Percentiles rank a stretch among this genome's conserved stretches.
These are phyloP conservation scores for Epinephelus coioides DNA, from an alignment of 2,797 vertebrate species.

Conservation along the genomic window DNA sequence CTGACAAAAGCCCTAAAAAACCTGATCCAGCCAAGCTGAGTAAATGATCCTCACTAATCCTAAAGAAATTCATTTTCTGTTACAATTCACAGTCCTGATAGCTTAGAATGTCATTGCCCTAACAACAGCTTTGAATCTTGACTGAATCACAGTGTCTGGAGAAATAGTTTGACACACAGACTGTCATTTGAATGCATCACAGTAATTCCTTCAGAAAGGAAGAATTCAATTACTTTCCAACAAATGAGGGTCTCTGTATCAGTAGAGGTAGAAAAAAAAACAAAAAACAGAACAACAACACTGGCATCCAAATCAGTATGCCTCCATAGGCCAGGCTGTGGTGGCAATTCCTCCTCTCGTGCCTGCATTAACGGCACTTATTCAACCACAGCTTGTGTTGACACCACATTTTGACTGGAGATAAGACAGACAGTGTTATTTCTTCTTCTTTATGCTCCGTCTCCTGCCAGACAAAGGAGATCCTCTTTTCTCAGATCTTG, in stretches of 20 bases:
- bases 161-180: neutral
- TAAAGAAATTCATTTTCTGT: neutral
- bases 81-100: neutral
- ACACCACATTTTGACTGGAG: slow-evolving; percentile 34
- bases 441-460: neutral
- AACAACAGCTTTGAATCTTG: neutral
- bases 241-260: slow-evolving; percentile 43
- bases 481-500: slow-evolving; percentile 28
- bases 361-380: slow-evolving; percentile 28
- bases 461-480: slow-evolving; percentile 42
- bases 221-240: slow-evolving; percentile 48
- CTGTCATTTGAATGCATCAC: slow-evolving; percentile 8
- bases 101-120: neutral
- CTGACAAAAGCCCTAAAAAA: neutral
- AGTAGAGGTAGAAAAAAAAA: neutral
- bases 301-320: slow-evolving; percentile 56
- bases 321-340: slow-evolving; percentile 56
- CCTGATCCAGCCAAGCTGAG: neutral
- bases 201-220: slow-evolving; percentile 9
- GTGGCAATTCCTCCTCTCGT: slow-evolving; percentile 55
- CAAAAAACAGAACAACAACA: slow-evolving; percentile 10
- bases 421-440: slow-evolving; percentile 14
- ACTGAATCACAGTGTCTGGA: neutral
- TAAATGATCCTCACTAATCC: neutral
- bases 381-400: slow-evolving; percentile 36